A percentile compares a stretch with the other conserved stretches of the same genome.
These are phyloP conservation scores for Drosophila neonasuta DNA, from an alignment of 2,888 invertebrate genomes.

Conservation along the genomic window DNA sequence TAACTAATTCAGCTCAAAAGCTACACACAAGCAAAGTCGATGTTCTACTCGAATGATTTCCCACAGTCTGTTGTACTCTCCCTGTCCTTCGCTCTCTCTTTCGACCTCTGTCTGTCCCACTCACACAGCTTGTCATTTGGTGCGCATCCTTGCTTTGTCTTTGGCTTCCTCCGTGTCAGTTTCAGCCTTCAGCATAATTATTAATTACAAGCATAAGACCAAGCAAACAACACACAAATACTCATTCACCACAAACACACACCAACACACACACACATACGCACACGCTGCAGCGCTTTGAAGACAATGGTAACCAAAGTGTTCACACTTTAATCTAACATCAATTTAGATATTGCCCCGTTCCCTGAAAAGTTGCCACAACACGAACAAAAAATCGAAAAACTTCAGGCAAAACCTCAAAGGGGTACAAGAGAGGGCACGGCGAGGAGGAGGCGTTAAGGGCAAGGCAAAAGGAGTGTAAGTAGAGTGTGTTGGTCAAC, in stretches of 20 bases:
- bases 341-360: slow-evolving; percentile 29
- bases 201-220: slow-evolving; percentile 51
- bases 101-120: not conserved
- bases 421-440: slow-evolving; percentile 17
- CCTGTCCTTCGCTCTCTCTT: not conserved
- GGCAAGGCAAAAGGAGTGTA: not conserved
- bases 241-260: not conserved
- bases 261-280: not conserved
- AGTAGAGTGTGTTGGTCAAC: slow-evolving; percentile 34
- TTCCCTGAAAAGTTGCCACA: slow-evolving; percentile 16
- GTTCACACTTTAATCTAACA: slow-evolving; percentile 31
- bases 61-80: not conserved
- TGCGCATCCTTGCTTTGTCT: slow-evolving; percentile 1
- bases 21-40: slow-evolving; percentile 36
- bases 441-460: not conserved
- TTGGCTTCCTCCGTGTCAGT: slow-evolving; percentile 13
- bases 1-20: slow-evolving; percentile 58
- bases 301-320: slow-evolving; percentile 14
- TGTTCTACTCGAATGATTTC: slow-evolving; percentile 37
- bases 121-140: not conserved
- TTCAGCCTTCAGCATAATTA: slow-evolving; percentile 39
- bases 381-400: slow-evolving; percentile 6
- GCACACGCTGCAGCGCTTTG: not conserved
- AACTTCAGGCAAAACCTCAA: not conserved
- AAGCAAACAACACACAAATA: slow-evolving; percentile 18